A percentile compares a stretch with the other conserved stretches of the same genome.
phyloP scores from a whole-genome alignment of 2,797 vertebrate genomes.

The Dipus sagitta region DNA sequence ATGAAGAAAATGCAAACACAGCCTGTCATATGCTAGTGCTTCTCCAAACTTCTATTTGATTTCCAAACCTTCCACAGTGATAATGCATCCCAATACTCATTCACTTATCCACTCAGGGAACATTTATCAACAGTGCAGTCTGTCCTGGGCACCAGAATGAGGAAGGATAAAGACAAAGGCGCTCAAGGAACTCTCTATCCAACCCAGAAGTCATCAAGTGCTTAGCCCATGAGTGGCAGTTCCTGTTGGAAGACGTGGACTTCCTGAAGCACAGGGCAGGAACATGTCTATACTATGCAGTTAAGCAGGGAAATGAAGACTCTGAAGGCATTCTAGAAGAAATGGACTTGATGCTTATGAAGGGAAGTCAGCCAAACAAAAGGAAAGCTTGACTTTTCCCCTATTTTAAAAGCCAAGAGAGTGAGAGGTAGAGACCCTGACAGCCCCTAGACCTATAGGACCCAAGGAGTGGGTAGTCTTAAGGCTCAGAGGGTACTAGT shows the following conservation, averaged over 20 bases:
- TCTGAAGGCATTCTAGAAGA: not conserved
- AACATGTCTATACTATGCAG: not conserved
- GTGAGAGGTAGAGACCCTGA: not conserved
- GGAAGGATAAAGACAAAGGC: not conserved
- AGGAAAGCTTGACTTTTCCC: not conserved
- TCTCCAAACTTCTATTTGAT: constrained; percentile 6
- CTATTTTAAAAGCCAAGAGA: not conserved
- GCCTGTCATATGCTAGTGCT: not conserved
- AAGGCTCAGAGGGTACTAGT: not conserved
- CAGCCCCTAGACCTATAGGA: not conserved
- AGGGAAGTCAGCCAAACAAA: not conserved
- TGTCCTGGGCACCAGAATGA: not conserved
- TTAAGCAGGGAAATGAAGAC: not conserved
- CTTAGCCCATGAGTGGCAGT: not conserved
- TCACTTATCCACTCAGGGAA: not conserved
- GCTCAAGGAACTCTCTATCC: not conserved
- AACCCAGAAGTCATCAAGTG: not conserved
- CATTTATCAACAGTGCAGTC: not conserved
- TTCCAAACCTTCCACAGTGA: not conserved
- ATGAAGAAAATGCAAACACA: not conserved
- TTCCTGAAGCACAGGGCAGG: not conserved
- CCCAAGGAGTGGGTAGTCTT: not conserved
- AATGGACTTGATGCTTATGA: not conserved
- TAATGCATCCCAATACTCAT: not conserved
- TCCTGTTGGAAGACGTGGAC: not conserved